Percentiles rank a stretch among this genome's conserved stretches.
phyloP scores from a whole-genome alignment of 2,113 vertebrate species.

The Monarcha castaneiventris region DNA sequence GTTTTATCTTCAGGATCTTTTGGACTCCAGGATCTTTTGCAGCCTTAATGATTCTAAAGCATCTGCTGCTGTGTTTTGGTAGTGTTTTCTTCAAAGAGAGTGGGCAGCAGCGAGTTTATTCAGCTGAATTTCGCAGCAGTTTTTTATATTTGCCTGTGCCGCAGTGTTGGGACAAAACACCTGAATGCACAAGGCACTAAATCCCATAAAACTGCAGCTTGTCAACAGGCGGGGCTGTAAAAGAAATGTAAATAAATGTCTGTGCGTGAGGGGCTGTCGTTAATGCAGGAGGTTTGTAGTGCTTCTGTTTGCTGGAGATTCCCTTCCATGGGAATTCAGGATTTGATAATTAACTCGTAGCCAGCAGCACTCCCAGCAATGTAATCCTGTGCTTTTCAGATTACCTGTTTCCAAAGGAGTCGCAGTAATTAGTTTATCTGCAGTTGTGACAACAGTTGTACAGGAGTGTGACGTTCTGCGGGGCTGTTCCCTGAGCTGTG shows the following conservation, averaged over 20 bases:
- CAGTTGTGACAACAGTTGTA: background rate
- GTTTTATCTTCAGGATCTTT: background rate
- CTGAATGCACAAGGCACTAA: background rate
- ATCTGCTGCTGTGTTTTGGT: background rate
- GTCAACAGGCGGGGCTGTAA: background rate
- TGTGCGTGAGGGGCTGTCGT: background rate
- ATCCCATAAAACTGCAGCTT: background rate
- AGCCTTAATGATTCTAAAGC: background rate
- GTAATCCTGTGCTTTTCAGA: conserved; percentile 1
- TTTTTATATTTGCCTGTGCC: background rate
- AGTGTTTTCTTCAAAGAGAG: background rate
- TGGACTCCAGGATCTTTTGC: background rate
- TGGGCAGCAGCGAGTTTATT: background rate
- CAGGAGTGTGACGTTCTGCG: background rate
- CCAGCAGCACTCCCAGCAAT: conserved; percentile 5
- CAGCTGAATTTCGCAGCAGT: background rate
- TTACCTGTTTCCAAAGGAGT: conserved; percentile 3
- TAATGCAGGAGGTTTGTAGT: background rate
- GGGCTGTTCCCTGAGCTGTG: background rate
- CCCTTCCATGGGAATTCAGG: background rate
- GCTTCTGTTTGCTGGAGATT: background rate
- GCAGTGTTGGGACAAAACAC: background rate
- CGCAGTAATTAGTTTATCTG: conserved; percentile 21
- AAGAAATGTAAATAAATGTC: background rate
- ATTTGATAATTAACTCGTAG: background rate